These are phyloP conservation scores for Echinarachnius parma DNA, from an alignment of 53 echinoderm and acorn worm genomes.

Conservation along the genomic window DNA sequence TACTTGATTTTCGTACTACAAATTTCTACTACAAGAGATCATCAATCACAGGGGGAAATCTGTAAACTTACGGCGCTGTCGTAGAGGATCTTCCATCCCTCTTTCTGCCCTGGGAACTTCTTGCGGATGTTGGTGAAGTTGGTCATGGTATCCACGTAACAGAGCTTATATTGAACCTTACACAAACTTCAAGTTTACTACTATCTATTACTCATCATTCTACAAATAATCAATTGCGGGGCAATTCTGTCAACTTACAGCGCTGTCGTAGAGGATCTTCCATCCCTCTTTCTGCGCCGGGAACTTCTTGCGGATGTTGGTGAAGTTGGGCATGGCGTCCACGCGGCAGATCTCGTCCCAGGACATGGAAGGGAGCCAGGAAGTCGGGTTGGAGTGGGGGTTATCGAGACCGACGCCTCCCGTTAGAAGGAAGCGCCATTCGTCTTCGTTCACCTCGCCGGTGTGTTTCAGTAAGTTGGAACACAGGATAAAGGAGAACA, in stretches of 20 bases:
- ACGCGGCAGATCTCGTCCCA: constrained; percentile 90
- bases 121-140: constrained; percentile 83
- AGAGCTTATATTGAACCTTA: no score
- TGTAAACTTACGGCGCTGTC: constrained; percentile 74
- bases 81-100: constrained; percentile 94
- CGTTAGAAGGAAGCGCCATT: constrained; percentile 97
- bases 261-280: constrained; percentile 90
- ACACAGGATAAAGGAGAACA: constrained; percentile 95
- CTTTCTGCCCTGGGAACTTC: constrained; percentile 98
- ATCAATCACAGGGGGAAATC: no score
- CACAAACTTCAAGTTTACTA: no score
- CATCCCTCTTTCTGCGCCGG: constrained; percentile 98
- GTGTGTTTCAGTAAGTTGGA: constrained; percentile 92
- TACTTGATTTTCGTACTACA: no score
- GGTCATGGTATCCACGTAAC: constrained; percentile 74
- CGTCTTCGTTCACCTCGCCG: constrained; percentile 88
- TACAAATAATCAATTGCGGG: no score
- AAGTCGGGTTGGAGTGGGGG: constrained; percentile 98
- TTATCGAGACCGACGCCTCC: constrained; percentile 98
- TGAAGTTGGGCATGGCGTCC: constrained; percentile 82
- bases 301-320: constrained; percentile 91
- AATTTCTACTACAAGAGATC: no score
- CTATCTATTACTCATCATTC: no score
- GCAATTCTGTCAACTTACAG: constrained; percentile 74
- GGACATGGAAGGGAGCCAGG: constrained; percentile 88